Percentiles rank a stretch among this genome's conserved stretches.
Evolutionary conservation across 2,888 invertebrate genomes (phyloP).

Genomic region (Polietes domitor): DNA sequence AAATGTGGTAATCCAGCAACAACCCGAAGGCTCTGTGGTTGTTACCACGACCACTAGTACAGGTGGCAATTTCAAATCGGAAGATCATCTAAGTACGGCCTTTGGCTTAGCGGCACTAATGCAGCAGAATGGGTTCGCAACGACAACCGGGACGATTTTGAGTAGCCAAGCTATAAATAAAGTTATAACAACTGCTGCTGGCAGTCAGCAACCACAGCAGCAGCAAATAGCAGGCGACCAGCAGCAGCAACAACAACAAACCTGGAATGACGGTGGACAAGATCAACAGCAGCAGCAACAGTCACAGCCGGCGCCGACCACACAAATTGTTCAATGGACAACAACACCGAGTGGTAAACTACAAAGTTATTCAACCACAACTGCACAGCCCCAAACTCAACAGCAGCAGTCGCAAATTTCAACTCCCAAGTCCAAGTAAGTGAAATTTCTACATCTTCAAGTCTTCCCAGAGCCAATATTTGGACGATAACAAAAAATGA

Average conservation of each 20-base stretch:
- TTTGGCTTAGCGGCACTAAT: slow-evolving; percentile 89
- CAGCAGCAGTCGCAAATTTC: slow-evolving; percentile 72
- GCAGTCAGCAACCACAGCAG: slow-evolving; percentile 63
- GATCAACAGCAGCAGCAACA: slow-evolving; percentile 64
- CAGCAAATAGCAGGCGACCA: slow-evolving; percentile 73
- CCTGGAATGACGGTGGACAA: slow-evolving; percentile 67
- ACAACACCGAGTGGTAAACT: slow-evolving; percentile 89
- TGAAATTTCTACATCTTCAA: slow-evolving; percentile 42
- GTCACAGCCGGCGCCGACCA: slow-evolving; percentile 66
- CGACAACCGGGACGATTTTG: slow-evolving; percentile 84
- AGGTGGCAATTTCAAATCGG: slow-evolving; percentile 83
- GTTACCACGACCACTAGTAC: slow-evolving; percentile 74
- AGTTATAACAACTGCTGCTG: slow-evolving; percentile 72
- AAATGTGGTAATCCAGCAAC: slow-evolving; percentile 72
- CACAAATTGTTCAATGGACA: slow-evolving; percentile 81
- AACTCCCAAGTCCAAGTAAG: slow-evolving; percentile 78
- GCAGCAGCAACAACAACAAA: slow-evolving; percentile 63
- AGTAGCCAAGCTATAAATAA: slow-evolving; percentile 79
- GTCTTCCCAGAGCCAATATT: background rate
- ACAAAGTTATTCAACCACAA: slow-evolving; percentile 83
- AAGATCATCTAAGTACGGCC: slow-evolving; percentile 87
- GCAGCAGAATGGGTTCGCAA: slow-evolving; percentile 83
- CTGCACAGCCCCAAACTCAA: slow-evolving; percentile 73
- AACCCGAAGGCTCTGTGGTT: slow-evolving; percentile 73
- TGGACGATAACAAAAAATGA: too few species aligned